phyloP scores from a whole-genome alignment of 2,888 invertebrate genomes.

The Drosophila helvetica region DNA sequence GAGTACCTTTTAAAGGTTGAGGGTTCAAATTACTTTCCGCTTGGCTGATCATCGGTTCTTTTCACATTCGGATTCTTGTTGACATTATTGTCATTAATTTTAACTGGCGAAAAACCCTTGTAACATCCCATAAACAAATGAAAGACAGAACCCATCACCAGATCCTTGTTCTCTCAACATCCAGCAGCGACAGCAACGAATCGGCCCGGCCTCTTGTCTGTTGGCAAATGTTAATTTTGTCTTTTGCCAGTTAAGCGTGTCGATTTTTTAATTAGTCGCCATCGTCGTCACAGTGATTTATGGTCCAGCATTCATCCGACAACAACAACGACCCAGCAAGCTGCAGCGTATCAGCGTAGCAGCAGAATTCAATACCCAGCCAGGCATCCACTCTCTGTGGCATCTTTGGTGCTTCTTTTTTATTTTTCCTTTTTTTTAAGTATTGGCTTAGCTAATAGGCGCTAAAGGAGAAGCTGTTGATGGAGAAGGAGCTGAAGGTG shows the following conservation, averaged over 20 bases:
- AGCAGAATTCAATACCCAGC: not conserved
- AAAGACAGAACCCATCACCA: slow-evolving; percentile 34
- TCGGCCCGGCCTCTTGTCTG: slow-evolving; percentile 30
- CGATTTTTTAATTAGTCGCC: slow-evolving; percentile 79
- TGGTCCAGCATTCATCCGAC: slow-evolving; percentile 47
- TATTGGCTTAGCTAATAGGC: slow-evolving; percentile 78
- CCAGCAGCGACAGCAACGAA: not conserved
- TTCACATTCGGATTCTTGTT: slow-evolving; percentile 53
- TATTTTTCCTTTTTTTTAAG: slow-evolving; percentile 57
- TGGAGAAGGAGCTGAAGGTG: slow-evolving; percentile 17
- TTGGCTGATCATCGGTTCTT: not conserved
- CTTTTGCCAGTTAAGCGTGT: slow-evolving; percentile 79
- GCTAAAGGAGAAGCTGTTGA: slow-evolving; percentile 34
- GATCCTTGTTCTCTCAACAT: slow-evolving; percentile 15
- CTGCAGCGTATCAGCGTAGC: not conserved
- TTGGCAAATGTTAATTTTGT: slow-evolving; percentile 75
- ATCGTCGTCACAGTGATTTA: slow-evolving; percentile 77
- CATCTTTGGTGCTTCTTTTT: not conserved
- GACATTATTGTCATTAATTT: slow-evolving; percentile 76
- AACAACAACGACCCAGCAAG: not conserved
- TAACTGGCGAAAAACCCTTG: slow-evolving; percentile 50
- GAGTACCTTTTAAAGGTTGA: not conserved
- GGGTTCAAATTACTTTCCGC: not conserved
- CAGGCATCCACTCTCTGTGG: not conserved
- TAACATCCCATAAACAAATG: slow-evolving; percentile 70